Evolutionary conservation across 2,113 vertebrate species (phyloP).

Genomic region (Glaucidium brasilianum): DNA sequence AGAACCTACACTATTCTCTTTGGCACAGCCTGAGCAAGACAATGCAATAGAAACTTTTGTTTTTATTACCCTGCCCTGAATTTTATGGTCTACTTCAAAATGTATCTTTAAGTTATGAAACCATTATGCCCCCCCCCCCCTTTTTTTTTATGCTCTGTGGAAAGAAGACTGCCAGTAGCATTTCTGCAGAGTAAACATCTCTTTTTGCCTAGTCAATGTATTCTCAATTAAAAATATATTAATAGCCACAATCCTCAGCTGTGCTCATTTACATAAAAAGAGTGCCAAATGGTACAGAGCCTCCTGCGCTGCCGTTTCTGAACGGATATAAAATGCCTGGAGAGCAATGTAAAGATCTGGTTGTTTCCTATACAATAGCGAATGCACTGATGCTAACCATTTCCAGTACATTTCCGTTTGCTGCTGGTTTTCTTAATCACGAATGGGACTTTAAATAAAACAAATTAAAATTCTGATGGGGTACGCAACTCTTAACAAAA

Average conservation of each 20-base stretch:
- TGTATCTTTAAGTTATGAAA: not conserved
- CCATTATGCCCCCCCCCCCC: not conserved
- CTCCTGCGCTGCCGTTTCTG: not conserved
- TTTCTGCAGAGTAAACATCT: not conserved
- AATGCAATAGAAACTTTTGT: not conserved
- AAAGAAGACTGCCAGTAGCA: not conserved
- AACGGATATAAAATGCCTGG: not conserved
- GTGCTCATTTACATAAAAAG: not conserved
- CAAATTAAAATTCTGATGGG: not conserved
- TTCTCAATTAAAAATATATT: conserved; percentile 5
- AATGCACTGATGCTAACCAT: not conserved
- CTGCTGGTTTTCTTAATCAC: not conserved
- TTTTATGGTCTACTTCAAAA: not conserved
- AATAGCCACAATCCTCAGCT: not conserved
- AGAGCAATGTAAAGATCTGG: not conserved
- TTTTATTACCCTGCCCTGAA: not conserved
- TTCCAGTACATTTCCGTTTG: not conserved
- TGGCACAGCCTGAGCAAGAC: not conserved
- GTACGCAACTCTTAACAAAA: not conserved
- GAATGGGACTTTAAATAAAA: not conserved
- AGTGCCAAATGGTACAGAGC: not conserved
- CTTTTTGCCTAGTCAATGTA: not conserved
- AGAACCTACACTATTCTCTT: not conserved
- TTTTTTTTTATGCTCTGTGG: not conserved
- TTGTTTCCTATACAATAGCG: not conserved